phyloP scores from a whole-genome alignment of 2,113 vertebrate genomes.

The Odocoileus virginianus region DNA sequence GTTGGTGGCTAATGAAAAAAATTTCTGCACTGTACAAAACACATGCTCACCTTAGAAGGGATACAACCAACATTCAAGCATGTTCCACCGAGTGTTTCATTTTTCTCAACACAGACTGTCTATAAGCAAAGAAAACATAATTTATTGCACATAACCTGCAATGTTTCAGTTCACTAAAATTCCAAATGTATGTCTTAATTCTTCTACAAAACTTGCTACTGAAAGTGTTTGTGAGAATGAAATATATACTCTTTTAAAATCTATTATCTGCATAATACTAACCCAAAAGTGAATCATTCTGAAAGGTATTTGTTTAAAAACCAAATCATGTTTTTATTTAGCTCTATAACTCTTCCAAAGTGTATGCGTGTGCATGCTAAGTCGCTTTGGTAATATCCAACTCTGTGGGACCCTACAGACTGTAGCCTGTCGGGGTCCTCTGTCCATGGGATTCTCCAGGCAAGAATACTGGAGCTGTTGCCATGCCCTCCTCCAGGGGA shows the following conservation, averaged over 20 bases:
- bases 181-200: neutral
- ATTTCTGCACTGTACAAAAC: neutral
- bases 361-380: neutral
- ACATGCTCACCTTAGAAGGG: conserved; percentile 92
- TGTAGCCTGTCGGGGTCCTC: neutral
- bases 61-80: conserved; percentile 99
- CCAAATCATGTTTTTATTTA: neutral
- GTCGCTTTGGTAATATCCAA: neutral
- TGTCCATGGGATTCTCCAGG: neutral
- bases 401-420: neutral
- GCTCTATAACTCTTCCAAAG: conserved; percentile 3
- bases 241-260: neutral
- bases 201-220: neutral
- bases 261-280: neutral
- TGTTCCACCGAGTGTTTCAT: conserved; percentile 92
- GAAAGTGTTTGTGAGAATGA: neutral
- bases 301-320: neutral
- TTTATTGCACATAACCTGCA: conserved; percentile 7
- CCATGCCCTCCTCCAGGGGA: neutral
- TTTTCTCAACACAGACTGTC: conserved; percentile 98
- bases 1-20: neutral
- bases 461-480: neutral
- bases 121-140: conserved; percentile 66
- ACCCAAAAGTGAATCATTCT: conserved; percentile 4
- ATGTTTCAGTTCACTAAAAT: neutral